Percentiles rank a stretch among this genome's conserved stretches.
Conservation (phyloP, 1,140 invertebrate species). For the Diorhabda sublineata region DNA sequence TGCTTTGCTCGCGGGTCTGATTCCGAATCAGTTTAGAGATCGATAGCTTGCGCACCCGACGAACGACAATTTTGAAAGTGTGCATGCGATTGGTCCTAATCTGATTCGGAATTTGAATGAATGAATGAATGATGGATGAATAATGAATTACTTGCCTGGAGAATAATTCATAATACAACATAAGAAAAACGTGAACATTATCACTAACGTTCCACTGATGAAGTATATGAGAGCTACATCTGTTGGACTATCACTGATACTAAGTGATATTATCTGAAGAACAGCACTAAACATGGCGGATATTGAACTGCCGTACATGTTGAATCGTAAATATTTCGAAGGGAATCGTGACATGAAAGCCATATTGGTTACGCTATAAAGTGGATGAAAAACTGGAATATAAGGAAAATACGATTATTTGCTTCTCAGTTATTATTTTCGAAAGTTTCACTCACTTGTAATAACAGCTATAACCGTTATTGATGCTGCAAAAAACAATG, state of each 20-base stretch:
- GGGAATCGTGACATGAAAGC: conserved; percentile 12
- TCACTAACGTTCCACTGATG: not conserved
- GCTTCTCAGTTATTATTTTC: not conserved
- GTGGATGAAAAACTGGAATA: not conserved
- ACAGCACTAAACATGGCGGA: conserved; percentile 1
- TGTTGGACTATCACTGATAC: not conserved
- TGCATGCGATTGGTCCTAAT: no score
- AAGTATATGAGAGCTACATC: conserved; percentile 5
- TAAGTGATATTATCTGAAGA: conserved; percentile 8
- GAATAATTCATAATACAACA: not conserved
- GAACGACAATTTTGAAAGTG: no score
- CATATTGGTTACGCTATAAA: conserved; percentile 2
- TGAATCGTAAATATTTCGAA: not conserved
- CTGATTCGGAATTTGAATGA: no score
- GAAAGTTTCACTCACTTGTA: conserved; percentile 1
- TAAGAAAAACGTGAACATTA: not conserved
- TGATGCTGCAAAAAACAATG: conserved; percentile 3
- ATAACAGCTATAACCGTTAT: not conserved
- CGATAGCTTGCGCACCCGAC: no score
- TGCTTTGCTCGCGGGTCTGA: no score
- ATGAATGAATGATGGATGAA: no score
- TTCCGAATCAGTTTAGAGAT: no score
- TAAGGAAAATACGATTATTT: not conserved
- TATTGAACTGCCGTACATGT: conserved; percentile 7
- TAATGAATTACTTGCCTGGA: not conserved